A percentile compares a stretch with the other conserved stretches of the same genome.
These are phyloP conservation scores for Pionites leucogaster DNA, from an alignment of 2,113 vertebrate species.

Conservation along the genomic window DNA sequence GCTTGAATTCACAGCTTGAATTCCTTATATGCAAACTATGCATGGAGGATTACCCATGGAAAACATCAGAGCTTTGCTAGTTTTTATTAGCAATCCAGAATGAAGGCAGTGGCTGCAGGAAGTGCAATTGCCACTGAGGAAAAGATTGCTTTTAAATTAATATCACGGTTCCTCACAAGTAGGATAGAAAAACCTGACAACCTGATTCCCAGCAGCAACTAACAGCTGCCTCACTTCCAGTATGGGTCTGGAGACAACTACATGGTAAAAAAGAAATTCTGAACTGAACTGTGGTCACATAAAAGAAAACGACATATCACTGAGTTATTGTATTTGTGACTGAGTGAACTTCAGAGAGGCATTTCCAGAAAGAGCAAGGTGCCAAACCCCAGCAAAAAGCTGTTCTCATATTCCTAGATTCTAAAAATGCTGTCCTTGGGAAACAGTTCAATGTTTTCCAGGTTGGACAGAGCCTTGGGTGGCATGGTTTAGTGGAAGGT, in stretches of 20 bases:
- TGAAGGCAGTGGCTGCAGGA: background rate
- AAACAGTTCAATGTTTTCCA: background rate
- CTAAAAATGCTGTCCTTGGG: background rate
- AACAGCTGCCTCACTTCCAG: background rate
- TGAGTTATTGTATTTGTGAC: background rate
- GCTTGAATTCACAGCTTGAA: background rate
- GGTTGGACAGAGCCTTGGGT: too few relatives aligned
- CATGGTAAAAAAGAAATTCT: background rate
- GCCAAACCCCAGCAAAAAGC: background rate
- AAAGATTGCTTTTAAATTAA: background rate
- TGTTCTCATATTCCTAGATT: background rate
- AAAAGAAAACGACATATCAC: background rate
- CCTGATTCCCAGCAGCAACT: background rate
- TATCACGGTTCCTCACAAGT: background rate
- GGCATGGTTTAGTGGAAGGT: too few relatives aligned
- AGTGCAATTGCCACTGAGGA: rapidly evolving
- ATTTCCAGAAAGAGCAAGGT: background rate
- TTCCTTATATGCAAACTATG: background rate
- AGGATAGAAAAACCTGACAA: background rate
- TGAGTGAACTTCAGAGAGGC: background rate
- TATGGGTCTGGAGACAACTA: background rate
- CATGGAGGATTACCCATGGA: background rate
- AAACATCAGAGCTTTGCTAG: background rate
- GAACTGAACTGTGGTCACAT: background rate
- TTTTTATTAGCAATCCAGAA: background rate